Base-by-base conservation (phyloP, 2,797 vertebrate genomes). In the Aratinga solstitialis region DNA sequence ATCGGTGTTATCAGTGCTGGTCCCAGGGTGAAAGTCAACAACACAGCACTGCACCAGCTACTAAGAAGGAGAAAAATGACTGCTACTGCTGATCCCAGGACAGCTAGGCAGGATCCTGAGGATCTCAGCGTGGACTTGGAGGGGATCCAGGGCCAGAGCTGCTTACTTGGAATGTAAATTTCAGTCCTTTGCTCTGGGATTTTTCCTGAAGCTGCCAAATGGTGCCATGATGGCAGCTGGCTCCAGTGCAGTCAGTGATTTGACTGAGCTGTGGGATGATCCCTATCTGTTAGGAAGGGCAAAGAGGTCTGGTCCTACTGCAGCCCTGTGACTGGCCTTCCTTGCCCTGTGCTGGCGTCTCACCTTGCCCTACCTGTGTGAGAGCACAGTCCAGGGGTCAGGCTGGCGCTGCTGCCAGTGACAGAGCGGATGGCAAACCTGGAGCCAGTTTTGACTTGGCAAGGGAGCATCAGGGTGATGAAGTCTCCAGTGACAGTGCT, bases 141-240 rank as follows among this genome's bases (percentile, higher is more conserved):
- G 63, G 51, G 58, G 32, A 63, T 74, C 86, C 11, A 19, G 27
- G 9, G n/a, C 34, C 40, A 29, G 78, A 80, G 10, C 58, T 53
- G 11, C 53, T 56, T 24, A 68, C 19, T 86, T 84, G 86, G 81
- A 36, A 48, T 51, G 20, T 66, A 24, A 56, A 56, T 87, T 87
- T 88, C 48, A 67, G 4, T 93, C 81, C n/a, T 13, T 66, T 29
- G 3, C 30, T 40, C 12, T 78, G 72, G 47, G 72, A 77, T 94
- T 96, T 89, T 82, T 90, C 72, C 26, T 53, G 38, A 81, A 81
- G 85, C 58, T 56, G 79, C 92, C 84, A 84, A 93, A 69, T 65
- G 58, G 62, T 94, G 68, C 56, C 5, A 0, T 86, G 85, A 91
- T 43, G 63, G 73, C 75, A 75, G 62, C 27, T 19, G n/a, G 51